Evolutionary conservation across 2,797 vertebrate species (phyloP).

Genomic region (Fundulus diaphanus): DNA sequence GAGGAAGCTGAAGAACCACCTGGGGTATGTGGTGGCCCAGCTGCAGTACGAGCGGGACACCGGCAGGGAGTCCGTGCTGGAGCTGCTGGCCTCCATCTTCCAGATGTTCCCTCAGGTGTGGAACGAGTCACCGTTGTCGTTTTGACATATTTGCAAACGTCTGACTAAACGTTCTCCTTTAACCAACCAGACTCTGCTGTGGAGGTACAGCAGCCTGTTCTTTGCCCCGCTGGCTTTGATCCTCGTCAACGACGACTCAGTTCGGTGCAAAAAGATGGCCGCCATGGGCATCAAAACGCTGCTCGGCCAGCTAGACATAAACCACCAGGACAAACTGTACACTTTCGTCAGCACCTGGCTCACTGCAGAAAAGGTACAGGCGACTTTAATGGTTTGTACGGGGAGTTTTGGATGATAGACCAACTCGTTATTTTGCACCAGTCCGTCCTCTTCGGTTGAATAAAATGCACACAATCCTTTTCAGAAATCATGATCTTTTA

Average conservation of each 20-base stretch:
- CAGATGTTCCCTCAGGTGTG: conserved; percentile 90
- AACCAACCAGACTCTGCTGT: conserved; percentile 82
- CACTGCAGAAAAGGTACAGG: conserved; percentile 86
- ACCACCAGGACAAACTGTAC: conserved; percentile 87
- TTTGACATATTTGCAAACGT: not conserved
- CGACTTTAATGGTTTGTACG: too few relatives aligned
- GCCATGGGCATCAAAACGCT: conserved; percentile 88
- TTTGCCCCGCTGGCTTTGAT: conserved; percentile 91
- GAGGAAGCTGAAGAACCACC: conserved; percentile 85
- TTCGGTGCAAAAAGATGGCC: conserved; percentile 94
- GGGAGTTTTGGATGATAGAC: too few relatives aligned
- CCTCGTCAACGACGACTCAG: conserved; percentile 91
- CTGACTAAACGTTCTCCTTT: not conserved
- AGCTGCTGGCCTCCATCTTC: conserved; percentile 92
- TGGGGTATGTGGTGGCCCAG: conserved; percentile 94
- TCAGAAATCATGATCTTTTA: not conserved
- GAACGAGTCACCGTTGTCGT: rapidly evolving
- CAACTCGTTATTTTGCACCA: not conserved
- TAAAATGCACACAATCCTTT: not conserved
- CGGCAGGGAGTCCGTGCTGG: conserved; percentile 91
- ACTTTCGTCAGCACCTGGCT: conserved; percentile 87
- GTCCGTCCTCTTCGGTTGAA: not conserved
- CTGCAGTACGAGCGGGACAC: conserved; percentile 94
- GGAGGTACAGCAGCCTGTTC: conserved; percentile 87
- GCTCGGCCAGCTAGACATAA: conserved; percentile 81